phyloP scores from a whole-genome alignment of 2,888 invertebrate genomes.

The Hypomecis atomaria region DNA sequence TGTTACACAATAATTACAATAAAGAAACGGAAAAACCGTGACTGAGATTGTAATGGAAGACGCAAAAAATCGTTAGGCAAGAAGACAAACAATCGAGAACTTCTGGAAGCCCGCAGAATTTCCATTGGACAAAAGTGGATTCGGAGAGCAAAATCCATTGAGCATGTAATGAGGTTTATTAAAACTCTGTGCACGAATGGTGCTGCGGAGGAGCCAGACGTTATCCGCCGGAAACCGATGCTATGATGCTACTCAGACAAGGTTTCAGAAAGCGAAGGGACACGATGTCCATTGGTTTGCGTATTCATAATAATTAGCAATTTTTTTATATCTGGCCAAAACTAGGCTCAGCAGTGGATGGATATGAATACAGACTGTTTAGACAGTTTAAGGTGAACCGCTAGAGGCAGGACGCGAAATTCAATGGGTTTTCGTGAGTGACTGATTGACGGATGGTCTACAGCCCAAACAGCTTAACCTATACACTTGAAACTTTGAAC shows the following conservation, averaged over 20 bases:
- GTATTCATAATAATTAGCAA: background rate
- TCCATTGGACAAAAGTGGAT: conserved; percentile 31
- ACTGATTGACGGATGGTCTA: too few relatives aligned
- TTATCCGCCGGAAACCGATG: conserved; percentile 71
- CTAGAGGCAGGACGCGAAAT: too few relatives aligned
- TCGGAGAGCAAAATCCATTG: conserved; percentile 34
- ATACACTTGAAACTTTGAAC: too few relatives aligned
- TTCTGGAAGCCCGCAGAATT: conserved; percentile 26
- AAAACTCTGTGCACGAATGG: conserved; percentile 69
- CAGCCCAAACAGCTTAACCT: too few relatives aligned
- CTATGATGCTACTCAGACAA: conserved; percentile 54
- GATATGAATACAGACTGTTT: too few relatives aligned
- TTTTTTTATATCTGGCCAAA: too few relatives aligned
- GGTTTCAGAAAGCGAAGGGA: conserved; percentile 40
- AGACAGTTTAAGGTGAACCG: too few relatives aligned
- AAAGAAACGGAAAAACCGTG: conserved; percentile 10
- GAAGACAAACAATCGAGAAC: conserved; percentile 13
- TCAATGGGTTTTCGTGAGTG: too few relatives aligned
- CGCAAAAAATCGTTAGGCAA: conserved; percentile 6
- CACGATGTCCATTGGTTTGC: background rate
- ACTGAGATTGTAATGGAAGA: conserved; percentile 13
- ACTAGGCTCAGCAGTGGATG: too few relatives aligned
- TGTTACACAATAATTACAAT: conserved; percentile 16
- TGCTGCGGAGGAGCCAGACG: conserved; percentile 63
- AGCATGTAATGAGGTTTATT: conserved; percentile 61